A percentile compares a stretch with the other conserved stretches of the same genome.
Evolutionary conservation across 2,888 invertebrate genomes (phyloP).

Genomic region (Biston stratarius): DNA sequence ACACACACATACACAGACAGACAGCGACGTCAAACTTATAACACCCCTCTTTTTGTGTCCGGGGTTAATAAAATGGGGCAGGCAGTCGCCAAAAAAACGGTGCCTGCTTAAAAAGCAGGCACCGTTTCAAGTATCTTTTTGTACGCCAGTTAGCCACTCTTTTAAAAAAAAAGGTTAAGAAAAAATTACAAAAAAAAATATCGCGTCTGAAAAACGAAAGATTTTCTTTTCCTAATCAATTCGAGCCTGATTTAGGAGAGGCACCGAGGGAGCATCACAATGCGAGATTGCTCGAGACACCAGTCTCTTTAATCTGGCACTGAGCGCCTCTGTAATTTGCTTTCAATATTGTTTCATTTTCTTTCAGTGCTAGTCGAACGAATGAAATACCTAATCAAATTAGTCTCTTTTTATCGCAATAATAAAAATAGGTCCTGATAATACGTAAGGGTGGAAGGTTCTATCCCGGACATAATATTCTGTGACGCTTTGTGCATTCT

Average conservation of each 20-base stretch:
- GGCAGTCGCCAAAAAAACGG: too few species aligned
- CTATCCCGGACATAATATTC: too few species aligned
- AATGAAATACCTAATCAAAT: constrained; percentile 21
- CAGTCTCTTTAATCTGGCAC: constrained; percentile 13
- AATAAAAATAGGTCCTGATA: too few species aligned
- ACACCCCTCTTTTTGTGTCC: too few species aligned
- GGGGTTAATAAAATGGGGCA: too few species aligned
- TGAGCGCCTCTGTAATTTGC: constrained; percentile 20
- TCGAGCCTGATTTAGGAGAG: constrained; percentile 6
- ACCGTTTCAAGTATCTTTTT: too few species aligned
- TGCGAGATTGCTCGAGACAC: constrained; percentile 17
- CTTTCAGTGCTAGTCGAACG: constrained; percentile 15
- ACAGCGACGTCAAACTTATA: too few species aligned
- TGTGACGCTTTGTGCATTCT: too few species aligned
- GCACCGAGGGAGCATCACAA: constrained; percentile 10
- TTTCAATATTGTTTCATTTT: constrained; percentile 31
- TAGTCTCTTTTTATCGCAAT: not conserved
- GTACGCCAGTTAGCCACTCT: too few species aligned
- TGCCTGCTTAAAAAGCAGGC: too few species aligned
- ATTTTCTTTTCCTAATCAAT: constrained; percentile 3
- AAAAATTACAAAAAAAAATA: not conserved
- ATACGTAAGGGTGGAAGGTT: too few species aligned
- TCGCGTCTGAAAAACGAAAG: not conserved
- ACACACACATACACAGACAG: too few species aligned
- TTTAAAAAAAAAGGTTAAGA: not conserved